Conservation (phyloP, 1,140 invertebrate species). For the Prorops nasuta region DNA sequence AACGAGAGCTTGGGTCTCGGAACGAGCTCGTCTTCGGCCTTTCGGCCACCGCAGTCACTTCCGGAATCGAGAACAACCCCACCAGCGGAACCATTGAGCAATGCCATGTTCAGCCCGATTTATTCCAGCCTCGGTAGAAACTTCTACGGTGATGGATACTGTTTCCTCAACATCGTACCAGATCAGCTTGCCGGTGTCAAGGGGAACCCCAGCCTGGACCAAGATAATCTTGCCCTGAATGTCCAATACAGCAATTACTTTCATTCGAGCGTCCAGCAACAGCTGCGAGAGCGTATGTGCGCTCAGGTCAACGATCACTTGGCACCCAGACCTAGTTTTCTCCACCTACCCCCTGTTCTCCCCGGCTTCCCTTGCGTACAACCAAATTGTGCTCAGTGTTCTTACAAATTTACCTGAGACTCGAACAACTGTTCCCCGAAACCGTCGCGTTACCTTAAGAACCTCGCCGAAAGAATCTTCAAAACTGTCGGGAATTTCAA, state of each 20-base stretch:
- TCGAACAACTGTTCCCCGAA: background rate
- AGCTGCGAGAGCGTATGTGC: conserved; percentile 32
- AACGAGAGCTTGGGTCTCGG: conserved; percentile 34
- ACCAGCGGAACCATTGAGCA: conserved; percentile 6
- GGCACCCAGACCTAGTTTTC: conserved; percentile 30
- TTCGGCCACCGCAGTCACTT: conserved; percentile 29
- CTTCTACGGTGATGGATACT: conserved; percentile 39
- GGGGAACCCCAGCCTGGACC: conserved; percentile 19
- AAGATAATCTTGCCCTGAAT: conserved; percentile 30
- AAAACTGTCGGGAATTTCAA: no score
- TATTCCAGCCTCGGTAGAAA: conserved; percentile 36
- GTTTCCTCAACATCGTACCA: conserved; percentile 41
- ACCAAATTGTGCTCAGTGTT: conserved; percentile 46
- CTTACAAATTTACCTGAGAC: conserved; percentile 40
- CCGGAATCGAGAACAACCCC: conserved; percentile 1
- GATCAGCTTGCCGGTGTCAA: conserved; percentile 25
- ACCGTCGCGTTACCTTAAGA: no score
- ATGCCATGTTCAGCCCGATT: conserved; percentile 23
- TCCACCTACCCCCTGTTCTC: conserved; percentile 44
- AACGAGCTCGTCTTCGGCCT: conserved; percentile 26
- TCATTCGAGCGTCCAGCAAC: conserved; percentile 32
- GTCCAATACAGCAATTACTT: conserved; percentile 41
- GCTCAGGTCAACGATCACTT: conserved; percentile 24
- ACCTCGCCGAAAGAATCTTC: no score
- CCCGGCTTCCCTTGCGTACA: conserved; percentile 46